phyloP scores from a whole-genome alignment of 1,140 invertebrate genomes.

The Schlechtendalia chinensis region DNA sequence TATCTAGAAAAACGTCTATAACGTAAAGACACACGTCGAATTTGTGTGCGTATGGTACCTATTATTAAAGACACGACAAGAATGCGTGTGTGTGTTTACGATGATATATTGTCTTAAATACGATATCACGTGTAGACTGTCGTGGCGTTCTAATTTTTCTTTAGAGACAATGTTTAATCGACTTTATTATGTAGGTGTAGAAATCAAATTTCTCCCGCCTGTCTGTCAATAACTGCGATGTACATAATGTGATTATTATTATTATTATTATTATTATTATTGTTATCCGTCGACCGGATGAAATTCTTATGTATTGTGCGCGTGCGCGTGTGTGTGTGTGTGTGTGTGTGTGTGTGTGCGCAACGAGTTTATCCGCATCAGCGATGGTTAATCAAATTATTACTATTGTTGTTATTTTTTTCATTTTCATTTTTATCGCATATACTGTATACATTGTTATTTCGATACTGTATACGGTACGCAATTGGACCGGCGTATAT shows the following conservation, averaged over 20 bases:
- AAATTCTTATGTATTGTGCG: neutral
- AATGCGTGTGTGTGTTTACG: too few relatives aligned
- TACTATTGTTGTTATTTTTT: neutral
- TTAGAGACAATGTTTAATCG: neutral
- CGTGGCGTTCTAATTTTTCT: neutral
- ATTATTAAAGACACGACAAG: too few relatives aligned
- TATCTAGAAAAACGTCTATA: too few relatives aligned
- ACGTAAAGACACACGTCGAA: too few relatives aligned
- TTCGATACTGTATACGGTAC: neutral
- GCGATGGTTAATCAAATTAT: slow-evolving; percentile 1
- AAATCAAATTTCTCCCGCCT: slow-evolving; percentile 10
- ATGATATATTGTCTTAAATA: neutral
- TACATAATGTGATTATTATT: neutral
- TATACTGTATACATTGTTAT: neutral
- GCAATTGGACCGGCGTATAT: neutral
- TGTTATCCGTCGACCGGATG: neutral
- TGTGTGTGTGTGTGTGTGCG: too few relatives aligned
- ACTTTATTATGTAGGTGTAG: neutral
- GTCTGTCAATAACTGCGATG: neutral
- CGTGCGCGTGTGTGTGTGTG: too few relatives aligned
- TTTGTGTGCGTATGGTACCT: too few relatives aligned
- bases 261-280: neutral
- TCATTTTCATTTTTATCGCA: slow-evolving; percentile 11
- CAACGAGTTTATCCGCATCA: neutral
- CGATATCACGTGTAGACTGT: neutral